Percentiles rank a stretch among this genome's conserved stretches.
These are phyloP conservation scores for Staurois parvus DNA, from an alignment of 2,797 vertebrate genomes.

Conservation along the genomic window DNA sequence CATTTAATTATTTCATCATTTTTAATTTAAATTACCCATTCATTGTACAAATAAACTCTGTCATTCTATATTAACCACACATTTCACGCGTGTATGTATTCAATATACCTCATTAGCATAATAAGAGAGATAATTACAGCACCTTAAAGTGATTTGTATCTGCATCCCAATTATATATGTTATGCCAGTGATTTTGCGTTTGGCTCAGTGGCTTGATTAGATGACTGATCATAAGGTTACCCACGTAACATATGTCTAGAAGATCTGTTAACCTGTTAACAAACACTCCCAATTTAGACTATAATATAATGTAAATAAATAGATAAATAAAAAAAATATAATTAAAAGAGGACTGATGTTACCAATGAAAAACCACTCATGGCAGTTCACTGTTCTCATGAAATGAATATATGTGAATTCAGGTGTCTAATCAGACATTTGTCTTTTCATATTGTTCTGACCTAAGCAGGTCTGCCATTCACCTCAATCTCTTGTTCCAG, in stretches of 20 bases:
- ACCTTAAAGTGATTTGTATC: conserved; percentile 29
- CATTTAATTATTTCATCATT: conserved; percentile 4
- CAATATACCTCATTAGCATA: conserved; percentile 15
- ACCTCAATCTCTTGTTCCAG: too few relatives aligned
- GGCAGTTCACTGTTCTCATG: not conserved
- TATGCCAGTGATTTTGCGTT: conserved; percentile 28
- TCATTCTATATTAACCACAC: not conserved
- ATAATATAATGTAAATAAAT: not conserved
- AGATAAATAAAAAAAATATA: conserved; percentile 3
- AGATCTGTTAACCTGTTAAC: conserved; percentile 20
- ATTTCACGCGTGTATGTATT: not conserved
- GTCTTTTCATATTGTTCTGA: too few relatives aligned
- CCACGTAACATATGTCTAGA: conserved; percentile 27
- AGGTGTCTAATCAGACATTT: too few relatives aligned
- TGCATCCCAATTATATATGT: conserved; percentile 31
- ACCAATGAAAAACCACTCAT: not conserved
- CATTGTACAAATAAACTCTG: not conserved
- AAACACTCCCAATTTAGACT: conserved; percentile 16
- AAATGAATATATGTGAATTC: not conserved
- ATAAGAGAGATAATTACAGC: conserved; percentile 17
- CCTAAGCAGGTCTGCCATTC: too few relatives aligned
- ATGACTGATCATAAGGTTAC: conserved; percentile 36
- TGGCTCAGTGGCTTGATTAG: conserved; percentile 27
- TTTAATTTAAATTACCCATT: not conserved
- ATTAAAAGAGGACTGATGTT: not conserved